Percentiles rank a stretch among this genome's conserved stretches.
phyloP scores from a whole-genome alignment of 2,888 invertebrate species.

The Trimorus sp. region DNA sequence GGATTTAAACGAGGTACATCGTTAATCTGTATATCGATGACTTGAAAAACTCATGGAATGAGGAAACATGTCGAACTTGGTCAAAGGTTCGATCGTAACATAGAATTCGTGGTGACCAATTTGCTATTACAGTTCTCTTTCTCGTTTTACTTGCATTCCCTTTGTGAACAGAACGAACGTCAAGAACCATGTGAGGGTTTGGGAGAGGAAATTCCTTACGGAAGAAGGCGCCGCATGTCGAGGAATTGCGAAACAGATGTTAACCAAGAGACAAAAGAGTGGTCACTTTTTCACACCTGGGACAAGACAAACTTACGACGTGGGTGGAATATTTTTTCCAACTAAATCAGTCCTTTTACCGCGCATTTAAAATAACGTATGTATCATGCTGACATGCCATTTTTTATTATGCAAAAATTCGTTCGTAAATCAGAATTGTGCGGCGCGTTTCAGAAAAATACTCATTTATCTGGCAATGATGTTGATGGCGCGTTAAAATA shows the following conservation, averaged over 20 bases:
- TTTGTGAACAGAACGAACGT: slow-evolving; percentile 61
- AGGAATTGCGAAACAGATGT: slow-evolving; percentile 37
- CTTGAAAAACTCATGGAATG: neutral
- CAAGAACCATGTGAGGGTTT: slow-evolving; percentile 22
- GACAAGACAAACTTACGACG: neutral
- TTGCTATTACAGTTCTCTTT: slow-evolving; percentile 39
- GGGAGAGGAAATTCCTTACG: slow-evolving; percentile 25
- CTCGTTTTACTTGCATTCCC: slow-evolving; percentile 33
- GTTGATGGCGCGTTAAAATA: too few relatives aligned
- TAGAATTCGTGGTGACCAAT: slow-evolving; percentile 48
- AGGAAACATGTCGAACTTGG: slow-evolving; percentile 15
- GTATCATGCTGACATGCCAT: too few relatives aligned
- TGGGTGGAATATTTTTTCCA: neutral
- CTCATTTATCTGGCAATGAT: too few relatives aligned
- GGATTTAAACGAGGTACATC: too few relatives aligned
- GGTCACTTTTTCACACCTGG: slow-evolving; percentile 17
- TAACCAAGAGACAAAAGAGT: slow-evolving; percentile 22
- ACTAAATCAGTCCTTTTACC: too few relatives aligned
- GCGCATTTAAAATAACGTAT: too few relatives aligned
- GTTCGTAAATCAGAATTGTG: too few relatives aligned
- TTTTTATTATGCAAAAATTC: too few relatives aligned
- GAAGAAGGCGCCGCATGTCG: neutral
- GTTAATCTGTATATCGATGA: too few relatives aligned
- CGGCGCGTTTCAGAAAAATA: too few relatives aligned
- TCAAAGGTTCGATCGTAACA: slow-evolving; percentile 48